Evolutionary conservation across 2,113 vertebrate genomes (phyloP).

Genomic region (Syngnathus floridae): DNA sequence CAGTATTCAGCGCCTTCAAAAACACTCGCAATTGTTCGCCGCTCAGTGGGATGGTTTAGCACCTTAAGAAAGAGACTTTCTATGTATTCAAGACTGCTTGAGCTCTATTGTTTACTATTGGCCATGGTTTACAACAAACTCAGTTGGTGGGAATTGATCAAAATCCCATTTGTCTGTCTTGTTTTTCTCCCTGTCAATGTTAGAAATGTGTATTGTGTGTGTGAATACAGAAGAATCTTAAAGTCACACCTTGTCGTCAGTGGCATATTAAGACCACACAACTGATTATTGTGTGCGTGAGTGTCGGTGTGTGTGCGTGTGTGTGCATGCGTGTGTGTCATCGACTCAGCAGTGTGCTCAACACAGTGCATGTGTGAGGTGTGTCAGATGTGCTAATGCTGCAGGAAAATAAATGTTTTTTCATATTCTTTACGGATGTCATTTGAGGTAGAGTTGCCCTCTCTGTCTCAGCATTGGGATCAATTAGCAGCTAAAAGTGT

Average conservation of each 20-base stretch:
- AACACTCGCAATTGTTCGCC: too few species aligned
- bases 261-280: not conserved
- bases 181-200: slow-evolving; percentile 11
- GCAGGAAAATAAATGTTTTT: too few species aligned
- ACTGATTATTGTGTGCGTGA: too few species aligned
- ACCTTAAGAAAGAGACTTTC: slow-evolving; percentile 30
- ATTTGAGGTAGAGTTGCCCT: slow-evolving; percentile 18
- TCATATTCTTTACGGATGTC: slow-evolving; percentile 20
- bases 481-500: slow-evolving; percentile 25
- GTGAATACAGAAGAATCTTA: slow-evolving; percentile 15
- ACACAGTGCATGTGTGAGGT: slow-evolving; percentile 6
- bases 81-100: slow-evolving; percentile 28
- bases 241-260: slow-evolving; percentile 25
- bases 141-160: slow-evolving; percentile 39
- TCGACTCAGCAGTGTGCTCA: slow-evolving; percentile 10
- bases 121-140: slow-evolving; percentile 42
- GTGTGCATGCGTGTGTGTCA: too few species aligned
- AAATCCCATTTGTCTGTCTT: slow-evolving; percentile 37
- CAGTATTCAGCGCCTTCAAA: too few species aligned
- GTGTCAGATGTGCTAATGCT: not conserved
- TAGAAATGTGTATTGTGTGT: not conserved
- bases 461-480: slow-evolving; percentile 22
- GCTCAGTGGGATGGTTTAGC: too few species aligned
- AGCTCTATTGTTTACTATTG: slow-evolving; percentile 44
- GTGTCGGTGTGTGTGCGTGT: too few species aligned